Evolutionary conservation across 2,113 vertebrate species (phyloP), one percentile per base, ranked within the genome.

Genomic region (Cisticola juncidis): DNA sequence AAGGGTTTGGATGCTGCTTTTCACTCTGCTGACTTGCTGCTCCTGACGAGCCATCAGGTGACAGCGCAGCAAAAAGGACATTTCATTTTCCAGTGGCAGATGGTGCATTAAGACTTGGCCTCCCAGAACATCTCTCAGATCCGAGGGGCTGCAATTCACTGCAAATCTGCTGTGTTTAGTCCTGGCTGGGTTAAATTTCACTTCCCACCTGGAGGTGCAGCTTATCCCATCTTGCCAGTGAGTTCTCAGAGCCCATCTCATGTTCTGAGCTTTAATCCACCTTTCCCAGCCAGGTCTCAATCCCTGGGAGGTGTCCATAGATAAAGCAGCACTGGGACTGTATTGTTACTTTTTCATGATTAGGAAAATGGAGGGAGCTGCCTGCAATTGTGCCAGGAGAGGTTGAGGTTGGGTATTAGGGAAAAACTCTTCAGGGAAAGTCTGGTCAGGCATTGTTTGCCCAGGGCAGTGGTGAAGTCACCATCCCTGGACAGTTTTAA

Each of bases 31-130:
- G 53, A 61, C 50, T 54, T 33, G 62, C 62, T 88, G 86, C 88
- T 90, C 71, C 53, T 47, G 31, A 73, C n/a, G 25, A 81, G n/a
- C 53, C 69, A 51, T 92, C 5, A 12, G 69, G 26, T 12, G 47
- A 90, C 26, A 71, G 86, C 51, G 13, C 38, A 68, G 70, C 73
- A 80, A 82, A 81, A 61, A 65, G 64, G 69, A 51, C 64, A 8
- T 90, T 92, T 83, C 60, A 29, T 95, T 88, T 88, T 88, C 87
- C 76, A 94, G 78, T 23, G 77, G 90, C 62, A 61, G 58, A 76
- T 38, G 81, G 62, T 61, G n/a, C 40, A 5, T 69, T 48, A 80
- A 54, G 62, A 9, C 65, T 62, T 71, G 87, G 35, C 56, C 60
- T 89, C 77, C 90, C 35, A 8, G 47, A 68, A 71, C 5, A 4